Evolutionary conservation across 1,140 invertebrate species (phyloP).

Genomic region (Luehdorfia chinensis): DNA sequence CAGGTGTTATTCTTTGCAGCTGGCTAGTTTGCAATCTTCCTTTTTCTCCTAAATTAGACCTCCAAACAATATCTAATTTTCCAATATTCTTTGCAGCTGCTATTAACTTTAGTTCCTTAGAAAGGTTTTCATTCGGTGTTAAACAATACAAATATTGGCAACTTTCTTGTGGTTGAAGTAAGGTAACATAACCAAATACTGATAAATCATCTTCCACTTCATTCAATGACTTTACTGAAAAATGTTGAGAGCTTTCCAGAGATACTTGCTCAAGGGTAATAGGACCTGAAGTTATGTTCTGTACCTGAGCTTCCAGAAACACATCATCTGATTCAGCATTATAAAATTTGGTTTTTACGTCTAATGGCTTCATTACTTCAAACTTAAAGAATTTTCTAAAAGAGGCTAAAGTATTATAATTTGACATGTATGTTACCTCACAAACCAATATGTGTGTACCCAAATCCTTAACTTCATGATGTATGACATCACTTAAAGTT

Average conservation of each 20-base stretch:
- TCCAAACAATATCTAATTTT: slow-evolving; percentile 98
- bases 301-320: slow-evolving; percentile 97
- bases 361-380: slow-evolving; percentile 97
- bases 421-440: slow-evolving; percentile 93
- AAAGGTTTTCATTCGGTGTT: slow-evolving; percentile 85
- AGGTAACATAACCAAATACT: slow-evolving; percentile 91
- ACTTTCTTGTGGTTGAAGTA: slow-evolving; percentile 86
- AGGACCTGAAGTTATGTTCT: slow-evolving; percentile 93
- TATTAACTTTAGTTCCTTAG: slow-evolving; percentile 85
- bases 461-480: slow-evolving; percentile 98
- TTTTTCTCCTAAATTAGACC: slow-evolving; percentile 95
- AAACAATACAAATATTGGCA: slow-evolving; percentile 97
- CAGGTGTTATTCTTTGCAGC: slow-evolving; percentile 92
- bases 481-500: slow-evolving; percentile 96
- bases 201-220: slow-evolving; percentile 80
- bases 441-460: slow-evolving; percentile 98
- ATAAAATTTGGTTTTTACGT: slow-evolving; percentile 99
- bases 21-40: slow-evolving; percentile 97
- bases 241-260: slow-evolving; percentile 93
- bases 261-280: slow-evolving; percentile 95
- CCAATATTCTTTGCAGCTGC: slow-evolving; percentile 94
- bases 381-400: slow-evolving; percentile 99
- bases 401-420: slow-evolving; percentile 83
- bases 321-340: slow-evolving; percentile 98
- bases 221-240: slow-evolving; percentile 85